Evolutionary conservation across 2,797 vertebrate species (phyloP).

Genomic region (Philypnodon macrostomus): DNA sequence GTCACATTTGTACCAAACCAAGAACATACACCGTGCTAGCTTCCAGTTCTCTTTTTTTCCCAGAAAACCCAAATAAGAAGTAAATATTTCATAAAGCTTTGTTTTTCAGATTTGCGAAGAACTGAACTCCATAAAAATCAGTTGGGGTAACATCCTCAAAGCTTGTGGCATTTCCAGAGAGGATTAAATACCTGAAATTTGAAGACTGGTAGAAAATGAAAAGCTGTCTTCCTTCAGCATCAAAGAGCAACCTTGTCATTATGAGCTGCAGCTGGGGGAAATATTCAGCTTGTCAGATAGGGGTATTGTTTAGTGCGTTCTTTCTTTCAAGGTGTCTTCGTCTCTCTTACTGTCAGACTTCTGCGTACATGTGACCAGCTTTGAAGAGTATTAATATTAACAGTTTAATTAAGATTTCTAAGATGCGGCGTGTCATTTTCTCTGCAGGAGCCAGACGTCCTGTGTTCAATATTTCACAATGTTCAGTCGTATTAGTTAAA

Average conservation of each 20-base stretch:
- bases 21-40: slow-evolving; percentile 46
- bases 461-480: slow-evolving; percentile 40
- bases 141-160: slow-evolving; percentile 67
- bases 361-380: slow-evolving; percentile 28
- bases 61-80: slow-evolving; percentile 59
- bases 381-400: slow-evolving; percentile 38
- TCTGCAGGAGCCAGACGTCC: slow-evolving; percentile 11
- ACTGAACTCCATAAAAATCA: slow-evolving; percentile 54
- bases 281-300: slow-evolving; percentile 61
- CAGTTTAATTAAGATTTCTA: slow-evolving; percentile 56
- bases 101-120: slow-evolving; percentile 68
- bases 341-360: slow-evolving; percentile 50
- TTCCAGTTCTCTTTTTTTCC: slow-evolving; percentile 39
- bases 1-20: slow-evolving; percentile 52
- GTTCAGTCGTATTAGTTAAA: slow-evolving; percentile 36
- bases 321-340: slow-evolving; percentile 60
- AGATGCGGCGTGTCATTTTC: slow-evolving; percentile 29
- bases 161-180: slow-evolving; percentile 67
- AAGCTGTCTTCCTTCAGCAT: slow-evolving; percentile 61
- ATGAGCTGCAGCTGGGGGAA: slow-evolving; percentile 55
- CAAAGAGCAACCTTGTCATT: slow-evolving; percentile 69
- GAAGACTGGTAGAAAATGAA: slow-evolving; percentile 69
- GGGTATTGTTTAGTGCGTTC: slow-evolving; percentile 54
- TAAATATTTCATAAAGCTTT: slow-evolving; percentile 59
- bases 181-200: slow-evolving; percentile 70